Evolutionary conservation across 2,113 vertebrate genomes (phyloP).

Genomic region (Hymenochirus boettgeri): DNA sequence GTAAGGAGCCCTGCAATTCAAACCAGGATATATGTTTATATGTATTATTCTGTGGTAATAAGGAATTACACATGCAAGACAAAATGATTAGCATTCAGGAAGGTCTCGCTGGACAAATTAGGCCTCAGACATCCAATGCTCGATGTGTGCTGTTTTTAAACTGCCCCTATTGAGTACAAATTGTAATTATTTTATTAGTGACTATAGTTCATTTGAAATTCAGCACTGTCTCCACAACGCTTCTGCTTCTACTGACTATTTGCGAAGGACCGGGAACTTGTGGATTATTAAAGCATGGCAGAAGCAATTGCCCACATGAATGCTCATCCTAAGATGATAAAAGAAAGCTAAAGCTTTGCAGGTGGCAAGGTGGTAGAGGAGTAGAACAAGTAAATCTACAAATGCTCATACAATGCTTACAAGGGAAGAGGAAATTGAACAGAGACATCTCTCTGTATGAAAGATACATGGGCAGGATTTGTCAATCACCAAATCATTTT

Average conservation of each 20-base stretch:
- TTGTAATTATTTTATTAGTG: constrained; percentile 48
- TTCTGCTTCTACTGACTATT: neutral
- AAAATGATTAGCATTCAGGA: neutral
- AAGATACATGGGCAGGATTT: constrained; percentile 52
- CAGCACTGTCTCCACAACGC: constrained; percentile 13
- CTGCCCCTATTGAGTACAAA: constrained; percentile 14
- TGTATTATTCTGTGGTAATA: neutral
- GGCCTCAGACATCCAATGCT: neutral
- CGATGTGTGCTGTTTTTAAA: constrained; percentile 28
- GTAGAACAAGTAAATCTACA: constrained; percentile 54
- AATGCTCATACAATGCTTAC: constrained; percentile 47
- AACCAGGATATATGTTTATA: neutral
- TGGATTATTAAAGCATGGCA: constrained; percentile 46
- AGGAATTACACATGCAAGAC: neutral
- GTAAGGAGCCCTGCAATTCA: neutral
- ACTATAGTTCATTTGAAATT: constrained; percentile 47
- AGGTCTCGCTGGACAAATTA: neutral
- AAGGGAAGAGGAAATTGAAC: constrained; percentile 50
- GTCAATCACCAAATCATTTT: constrained; percentile 44
- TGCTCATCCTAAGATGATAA: constrained; percentile 31
- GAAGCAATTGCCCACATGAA: constrained; percentile 43
- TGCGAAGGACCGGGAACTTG: constrained; percentile 35
- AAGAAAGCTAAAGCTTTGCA: constrained; percentile 47
- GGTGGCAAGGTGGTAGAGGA: constrained; percentile 48
- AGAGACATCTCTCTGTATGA: constrained; percentile 47